Evolutionary conservation across 2,888 invertebrate species (phyloP), one percentile per base, ranked within the genome.

Genomic region (Euzetes globulus): DNA sequence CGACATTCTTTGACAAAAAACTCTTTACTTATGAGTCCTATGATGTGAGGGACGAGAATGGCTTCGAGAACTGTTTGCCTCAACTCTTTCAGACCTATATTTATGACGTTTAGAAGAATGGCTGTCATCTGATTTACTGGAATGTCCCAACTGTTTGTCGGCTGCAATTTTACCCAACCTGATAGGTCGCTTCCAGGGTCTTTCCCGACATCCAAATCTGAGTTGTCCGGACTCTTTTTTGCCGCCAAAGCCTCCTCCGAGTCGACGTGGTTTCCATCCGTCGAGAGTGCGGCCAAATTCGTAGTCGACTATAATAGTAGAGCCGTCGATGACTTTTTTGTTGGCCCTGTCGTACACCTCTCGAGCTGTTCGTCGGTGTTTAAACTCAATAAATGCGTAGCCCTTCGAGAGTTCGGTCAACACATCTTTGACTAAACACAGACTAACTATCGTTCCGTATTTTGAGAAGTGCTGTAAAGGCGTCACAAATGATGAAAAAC

Each of bases 201-300:
- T 84, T 73, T 89, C 89, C 79, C 87, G 86, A 65, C 94, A 90
- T 0, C 94, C 94, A 84, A 94, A 94, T 76, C 94, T 83, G 58
- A 94, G 84, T 81, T 94, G 94, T 0, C 94, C 94, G 0, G 93
- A 90, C 82, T 91, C 91, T 80, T 90, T 92, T 78, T 86, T 87
- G 0, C 94, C 94, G 4, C 92, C 92, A 81, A 92, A 90, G 17
- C 94, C 94, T 19, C 94, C 94, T 85, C 86, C 94, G 7, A 93
- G 84, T 77, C 94, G 83, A 77, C 94, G 85, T 2, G 94, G 94
- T 80, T 88, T 87, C 94, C 94, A 94, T 1, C 91, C 91, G 17
- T 33, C 25, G 80, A 91, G 81, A 11, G 83, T 83, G 77, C 92
- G 85, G 81, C 88, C 89, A 79, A 88, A 88, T 82, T 92, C 92